phyloP scores from a whole-genome alignment of 2,113 vertebrate species.

The Pholis gunnellus region DNA sequence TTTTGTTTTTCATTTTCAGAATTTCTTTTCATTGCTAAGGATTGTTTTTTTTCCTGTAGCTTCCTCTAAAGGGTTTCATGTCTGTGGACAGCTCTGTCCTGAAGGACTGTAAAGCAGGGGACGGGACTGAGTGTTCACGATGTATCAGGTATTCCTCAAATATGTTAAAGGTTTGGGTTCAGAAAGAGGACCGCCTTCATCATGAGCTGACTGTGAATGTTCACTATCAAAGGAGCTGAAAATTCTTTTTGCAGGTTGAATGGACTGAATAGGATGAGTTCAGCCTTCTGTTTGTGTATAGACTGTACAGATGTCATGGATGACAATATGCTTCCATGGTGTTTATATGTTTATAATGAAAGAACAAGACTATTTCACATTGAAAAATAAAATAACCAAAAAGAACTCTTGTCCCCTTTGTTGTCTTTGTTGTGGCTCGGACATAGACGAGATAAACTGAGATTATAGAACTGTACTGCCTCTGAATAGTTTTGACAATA shows the following conservation, averaged over 20 bases:
- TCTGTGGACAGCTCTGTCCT: background rate
- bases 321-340: conserved; percentile 48
- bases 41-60: background rate
- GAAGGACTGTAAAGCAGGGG: background rate
- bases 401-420: background rate
- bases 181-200: background rate
- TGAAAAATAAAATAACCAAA: conserved; percentile 61
- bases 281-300: conserved; percentile 12
- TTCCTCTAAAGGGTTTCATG: background rate
- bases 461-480: too few species aligned
- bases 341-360: conserved; percentile 80
- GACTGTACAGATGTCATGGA: conserved; percentile 71
- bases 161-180: background rate
- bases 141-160: background rate
- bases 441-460: too few species aligned
- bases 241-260: background rate
- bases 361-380: conserved; percentile 70
- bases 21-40: background rate
- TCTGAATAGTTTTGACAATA: too few species aligned
- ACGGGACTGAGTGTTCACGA: background rate
- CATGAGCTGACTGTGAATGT: background rate
- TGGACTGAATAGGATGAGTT: background rate
- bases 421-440: too few species aligned
- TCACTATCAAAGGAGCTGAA: background rate
- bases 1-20: background rate